Percentiles rank a stretch among this genome's conserved stretches.
These are phyloP conservation scores for Odontocerum albicorne DNA, from an alignment of 2,888 invertebrate species.

Conservation along the genomic window DNA sequence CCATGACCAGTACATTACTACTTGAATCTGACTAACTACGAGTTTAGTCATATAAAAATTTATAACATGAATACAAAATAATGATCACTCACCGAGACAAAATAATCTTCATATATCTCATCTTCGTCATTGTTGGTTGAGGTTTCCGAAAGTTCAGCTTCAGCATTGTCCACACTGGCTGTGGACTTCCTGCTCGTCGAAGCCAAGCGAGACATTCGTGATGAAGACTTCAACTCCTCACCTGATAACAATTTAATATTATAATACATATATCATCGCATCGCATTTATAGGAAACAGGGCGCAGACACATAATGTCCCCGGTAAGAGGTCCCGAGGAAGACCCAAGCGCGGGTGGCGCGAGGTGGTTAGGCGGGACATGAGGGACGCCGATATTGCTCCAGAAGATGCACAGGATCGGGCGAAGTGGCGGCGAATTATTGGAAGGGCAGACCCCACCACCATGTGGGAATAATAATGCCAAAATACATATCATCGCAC, in stretches of 20 bases:
- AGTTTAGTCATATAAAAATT: neutral
- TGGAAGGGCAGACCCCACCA: too few species aligned
- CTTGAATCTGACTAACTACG: too few species aligned
- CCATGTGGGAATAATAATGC: too few species aligned
- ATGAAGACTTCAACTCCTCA: slow-evolving; percentile 49
- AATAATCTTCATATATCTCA: slow-evolving; percentile 85
- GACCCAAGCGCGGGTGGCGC: too few species aligned
- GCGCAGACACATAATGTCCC: too few species aligned
- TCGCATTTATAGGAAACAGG: neutral
- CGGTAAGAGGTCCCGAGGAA: too few species aligned
- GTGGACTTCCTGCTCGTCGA: slow-evolving; percentile 52
- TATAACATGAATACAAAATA: neutral
- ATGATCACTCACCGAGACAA: slow-evolving; percentile 66
- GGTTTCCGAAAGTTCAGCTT: slow-evolving; percentile 70
- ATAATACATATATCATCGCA: neutral
- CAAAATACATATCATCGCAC: too few species aligned
- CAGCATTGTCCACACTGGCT: slow-evolving; percentile 56
- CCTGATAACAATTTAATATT: slow-evolving; percentile 40
- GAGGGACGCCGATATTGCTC: too few species aligned
- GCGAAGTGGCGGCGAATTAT: too few species aligned
- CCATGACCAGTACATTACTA: too few species aligned
- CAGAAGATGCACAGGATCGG: too few species aligned
- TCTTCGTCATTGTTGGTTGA: slow-evolving; percentile 75
- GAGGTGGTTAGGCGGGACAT: too few species aligned
- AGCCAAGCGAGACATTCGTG: slow-evolving; percentile 50